Base-by-base conservation (phyloP, 2,797 vertebrate species). In the Typhlichthys eigenmanni region DNA sequence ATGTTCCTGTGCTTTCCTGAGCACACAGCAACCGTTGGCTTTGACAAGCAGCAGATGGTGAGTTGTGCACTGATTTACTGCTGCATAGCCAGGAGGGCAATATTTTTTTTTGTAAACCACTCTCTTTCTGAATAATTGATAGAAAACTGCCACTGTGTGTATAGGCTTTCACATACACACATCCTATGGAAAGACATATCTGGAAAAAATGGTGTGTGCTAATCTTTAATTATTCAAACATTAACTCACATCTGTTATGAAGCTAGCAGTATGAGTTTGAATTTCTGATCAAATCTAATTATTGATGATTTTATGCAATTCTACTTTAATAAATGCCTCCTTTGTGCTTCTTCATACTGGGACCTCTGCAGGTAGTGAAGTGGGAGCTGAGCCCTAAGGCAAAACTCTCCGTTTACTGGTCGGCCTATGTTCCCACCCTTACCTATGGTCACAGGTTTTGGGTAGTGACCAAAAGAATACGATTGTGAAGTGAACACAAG, bases 91-190 rank as follows among this genome's bases (percentile, higher is more conserved):
- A 50, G 64, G 80, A 80, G 82, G 83, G 83, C 71, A 52, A 55
- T 67, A 77, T 74, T 82, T 86, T 88, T 83, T 87, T 88, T 86
- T 86, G 74, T 50, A 56, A 85, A 83, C 71, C 59, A 80, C 83
- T 85, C 70, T 80, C 52, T 74, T 72, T 50, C 69, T 89, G 87
- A 88, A 89, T 88, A 85, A 88, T 86, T 86, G 69, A 90, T 85
- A 53, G 64, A 75, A 79, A 66, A 48, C 74, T 78, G 79, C 81
- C 84, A 80, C 71, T 57, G 76, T 74, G 73, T 81, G 76, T 66
- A 77, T 75, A 70, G 55, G 55, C 77, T 87, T 84, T 82, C 79
- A 83, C 73, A 67, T 78, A 74, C 75, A 75, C 55, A 68, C 67
- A 65, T 59, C 54, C 19, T 66, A 81, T 70, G 71, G 64, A 79